Conservation (phyloP, 2,888 invertebrate species). For the Auanema freiburgensis region DNA sequence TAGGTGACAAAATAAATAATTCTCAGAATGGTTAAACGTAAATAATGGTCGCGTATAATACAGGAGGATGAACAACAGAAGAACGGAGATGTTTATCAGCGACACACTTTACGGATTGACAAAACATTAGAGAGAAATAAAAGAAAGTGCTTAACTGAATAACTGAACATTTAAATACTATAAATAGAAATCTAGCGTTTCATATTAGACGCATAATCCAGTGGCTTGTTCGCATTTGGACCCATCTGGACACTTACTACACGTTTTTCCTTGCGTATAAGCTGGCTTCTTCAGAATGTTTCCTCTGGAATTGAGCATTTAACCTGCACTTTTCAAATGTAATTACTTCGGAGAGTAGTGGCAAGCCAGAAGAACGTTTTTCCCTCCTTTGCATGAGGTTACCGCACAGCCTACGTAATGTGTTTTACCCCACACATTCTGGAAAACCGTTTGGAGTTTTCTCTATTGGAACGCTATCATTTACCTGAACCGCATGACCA, state of each 20-base stretch:
- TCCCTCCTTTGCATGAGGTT: slow-evolving; percentile 12
- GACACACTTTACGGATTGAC: too few species aligned
- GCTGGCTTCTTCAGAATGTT: not conserved
- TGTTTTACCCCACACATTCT: slow-evolving; percentile 24
- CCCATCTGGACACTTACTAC: not conserved
- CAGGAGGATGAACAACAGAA: too few species aligned
- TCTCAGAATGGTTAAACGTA: too few species aligned
- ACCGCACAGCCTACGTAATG: slow-evolving; percentile 16
- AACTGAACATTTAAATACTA: too few species aligned
- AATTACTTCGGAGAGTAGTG: slow-evolving; percentile 12
- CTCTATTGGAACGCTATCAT: not conserved
- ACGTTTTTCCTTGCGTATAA: not conserved
- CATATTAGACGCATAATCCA: not conserved
- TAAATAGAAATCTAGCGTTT: not conserved
- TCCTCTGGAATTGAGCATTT: not conserved
- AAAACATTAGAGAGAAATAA: too few species aligned
- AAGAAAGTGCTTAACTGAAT: too few species aligned
- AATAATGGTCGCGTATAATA: too few species aligned
- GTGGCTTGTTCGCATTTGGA: slow-evolving; percentile 1
- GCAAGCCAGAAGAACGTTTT: slow-evolving; percentile 22
- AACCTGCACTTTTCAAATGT: too few species aligned
- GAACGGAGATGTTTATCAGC: too few species aligned
- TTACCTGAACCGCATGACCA: slow-evolving; percentile 25
- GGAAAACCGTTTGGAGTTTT: not conserved
- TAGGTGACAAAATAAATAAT: too few species aligned